A percentile compares a stretch with the other conserved stretches of the same genome.
Evolutionary conservation across 2,113 vertebrate species (phyloP).

Genomic region (Erinaceus europaeus): DNA sequence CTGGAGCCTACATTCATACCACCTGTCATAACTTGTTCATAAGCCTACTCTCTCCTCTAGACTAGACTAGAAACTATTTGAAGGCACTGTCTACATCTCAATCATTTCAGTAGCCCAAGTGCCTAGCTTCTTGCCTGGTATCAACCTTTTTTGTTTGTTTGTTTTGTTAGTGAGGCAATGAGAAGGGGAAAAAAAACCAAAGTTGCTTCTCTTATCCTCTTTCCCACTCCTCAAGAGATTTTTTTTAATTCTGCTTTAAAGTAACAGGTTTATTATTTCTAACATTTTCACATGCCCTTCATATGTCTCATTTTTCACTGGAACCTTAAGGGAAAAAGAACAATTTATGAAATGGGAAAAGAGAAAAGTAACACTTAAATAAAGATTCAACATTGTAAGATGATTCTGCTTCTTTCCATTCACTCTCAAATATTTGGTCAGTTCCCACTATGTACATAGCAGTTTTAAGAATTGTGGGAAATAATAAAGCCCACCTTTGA

Average conservation of each 20-base stretch:
- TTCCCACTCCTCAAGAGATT: background rate
- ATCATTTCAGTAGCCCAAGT: background rate
- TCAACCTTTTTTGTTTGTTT: background rate
- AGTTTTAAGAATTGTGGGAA: constrained; percentile 62
- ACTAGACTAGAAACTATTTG: background rate
- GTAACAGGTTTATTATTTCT: background rate
- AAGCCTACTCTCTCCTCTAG: background rate
- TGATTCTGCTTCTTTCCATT: constrained; percentile 12
- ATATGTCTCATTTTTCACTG: background rate
- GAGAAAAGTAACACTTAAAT: background rate
- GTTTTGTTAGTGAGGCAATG: background rate
- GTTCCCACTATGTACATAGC: background rate
- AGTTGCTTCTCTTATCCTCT: background rate
- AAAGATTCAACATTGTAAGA: background rate
- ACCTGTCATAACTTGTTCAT: background rate
- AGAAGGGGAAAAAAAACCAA: background rate
- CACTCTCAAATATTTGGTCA: constrained; percentile 59
- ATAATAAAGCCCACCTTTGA: background rate
- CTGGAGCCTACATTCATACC: too few species aligned
- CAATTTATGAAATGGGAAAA: background rate
- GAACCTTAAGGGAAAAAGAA: background rate
- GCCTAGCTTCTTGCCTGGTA: background rate
- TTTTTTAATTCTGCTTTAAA: background rate
- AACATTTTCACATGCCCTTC: constrained; percentile 1
- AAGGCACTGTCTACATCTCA: background rate